Evolutionary conservation across 2,113 vertebrate genomes (phyloP).

Genomic region (Sakesphorus luctuosus): DNA sequence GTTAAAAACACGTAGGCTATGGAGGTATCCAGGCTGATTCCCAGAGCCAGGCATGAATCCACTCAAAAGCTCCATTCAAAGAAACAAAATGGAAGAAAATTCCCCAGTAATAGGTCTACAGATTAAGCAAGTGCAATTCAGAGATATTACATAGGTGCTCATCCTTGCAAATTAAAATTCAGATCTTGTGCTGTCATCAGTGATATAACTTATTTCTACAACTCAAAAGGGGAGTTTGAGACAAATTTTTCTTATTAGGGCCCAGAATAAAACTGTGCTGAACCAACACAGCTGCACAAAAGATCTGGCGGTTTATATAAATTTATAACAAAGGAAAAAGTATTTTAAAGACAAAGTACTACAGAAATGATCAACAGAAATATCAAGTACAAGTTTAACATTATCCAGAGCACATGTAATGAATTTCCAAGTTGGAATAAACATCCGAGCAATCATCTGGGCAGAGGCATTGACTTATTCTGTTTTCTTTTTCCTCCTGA

Average conservation of each 20-base stretch:
- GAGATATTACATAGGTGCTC: conserved; percentile 50
- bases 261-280: conserved; percentile 1
- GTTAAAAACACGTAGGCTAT: neutral
- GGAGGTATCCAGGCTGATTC: conserved; percentile 13
- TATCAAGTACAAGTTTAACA: conserved; percentile 33
- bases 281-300: neutral
- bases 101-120: conserved; percentile 40
- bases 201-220: neutral
- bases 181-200: conserved; percentile 20
- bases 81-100: conserved; percentile 19
- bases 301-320: neutral
- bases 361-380: conserved; percentile 59
- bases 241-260: neutral
- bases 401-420: conserved; percentile 7
- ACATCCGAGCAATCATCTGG: neutral
- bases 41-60: conserved; percentile 8
- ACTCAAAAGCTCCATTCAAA: conserved; percentile 26
- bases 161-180: conserved; percentile 39
- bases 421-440: neutral
- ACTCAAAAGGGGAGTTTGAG: neutral
- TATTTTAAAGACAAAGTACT: conserved; percentile 57
- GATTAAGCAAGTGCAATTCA: conserved; percentile 64
- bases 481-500: conserved; percentile 39
- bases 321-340: conserved; percentile 25
- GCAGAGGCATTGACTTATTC: conserved; percentile 2